Evolutionary conservation across 2,888 invertebrate genomes (phyloP).

Genomic region (Trachelus troglodyta): DNA sequence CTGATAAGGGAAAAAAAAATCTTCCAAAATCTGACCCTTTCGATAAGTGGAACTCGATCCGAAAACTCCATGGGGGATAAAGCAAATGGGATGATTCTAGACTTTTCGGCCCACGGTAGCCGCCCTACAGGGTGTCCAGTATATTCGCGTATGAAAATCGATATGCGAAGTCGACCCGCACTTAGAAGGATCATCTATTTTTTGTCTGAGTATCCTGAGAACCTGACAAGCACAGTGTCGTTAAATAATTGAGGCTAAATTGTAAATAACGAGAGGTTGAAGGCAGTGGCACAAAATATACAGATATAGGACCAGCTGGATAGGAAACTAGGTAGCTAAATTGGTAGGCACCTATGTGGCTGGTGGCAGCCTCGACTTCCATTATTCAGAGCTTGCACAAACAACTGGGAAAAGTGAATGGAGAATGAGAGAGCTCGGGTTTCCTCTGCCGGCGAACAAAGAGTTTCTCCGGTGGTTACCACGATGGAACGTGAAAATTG

Average conservation of each 20-base stretch:
- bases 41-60: not conserved
- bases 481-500: not conserved
- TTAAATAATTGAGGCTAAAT: not conserved
- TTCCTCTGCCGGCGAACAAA: not conserved
- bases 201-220: not conserved
- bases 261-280: not conserved
- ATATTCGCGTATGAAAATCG: not conserved
- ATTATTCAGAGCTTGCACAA: conserved; percentile 1
- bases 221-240: not conserved
- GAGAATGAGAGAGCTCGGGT: not conserved
- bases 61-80: not conserved
- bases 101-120: not conserved
- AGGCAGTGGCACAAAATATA: not conserved
- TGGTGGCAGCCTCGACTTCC: not conserved
- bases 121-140: not conserved
- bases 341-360: not conserved
- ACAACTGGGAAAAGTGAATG: conserved; percentile 1
- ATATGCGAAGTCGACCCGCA: not conserved
- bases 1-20: not conserved
- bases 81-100: not conserved
- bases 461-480: not conserved
- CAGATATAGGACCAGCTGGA: not conserved
- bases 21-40: not conserved
- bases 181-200: not conserved
- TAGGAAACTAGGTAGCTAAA: not conserved